A percentile compares a stretch with the other conserved stretches of the same genome.
phyloP scores from a whole-genome alignment of 2,888 invertebrate species.

The Chouioia cunea region DNA sequence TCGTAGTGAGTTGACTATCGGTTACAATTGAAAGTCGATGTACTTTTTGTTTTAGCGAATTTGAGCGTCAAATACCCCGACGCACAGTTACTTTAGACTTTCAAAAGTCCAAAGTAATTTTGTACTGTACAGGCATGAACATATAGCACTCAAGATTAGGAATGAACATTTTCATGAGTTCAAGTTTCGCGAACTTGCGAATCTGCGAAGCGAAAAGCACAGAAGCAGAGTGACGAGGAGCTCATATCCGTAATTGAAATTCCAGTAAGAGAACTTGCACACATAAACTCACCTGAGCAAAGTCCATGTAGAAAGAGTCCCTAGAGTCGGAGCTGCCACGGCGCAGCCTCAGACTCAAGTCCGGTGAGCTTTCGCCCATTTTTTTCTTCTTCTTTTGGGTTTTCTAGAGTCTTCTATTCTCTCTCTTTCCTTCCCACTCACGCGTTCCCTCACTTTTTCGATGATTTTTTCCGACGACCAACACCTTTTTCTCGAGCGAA shows the following conservation, averaged over 20 bases:
- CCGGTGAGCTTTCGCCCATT: constrained; percentile 85
- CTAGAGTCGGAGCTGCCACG: constrained; percentile 89
- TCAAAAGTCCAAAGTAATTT: too few relatives aligned
- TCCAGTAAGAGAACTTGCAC: background rate
- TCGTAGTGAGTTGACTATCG: too few relatives aligned
- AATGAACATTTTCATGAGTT: too few relatives aligned
- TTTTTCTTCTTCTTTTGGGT: constrained; percentile 46
- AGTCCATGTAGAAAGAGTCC: constrained; percentile 92
- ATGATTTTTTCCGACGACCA: background rate
- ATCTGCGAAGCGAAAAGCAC: too few relatives aligned
- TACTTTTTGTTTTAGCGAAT: too few relatives aligned
- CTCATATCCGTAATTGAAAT: constrained; percentile 26
- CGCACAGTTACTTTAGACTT: too few relatives aligned
- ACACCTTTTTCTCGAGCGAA: constrained; percentile 44
- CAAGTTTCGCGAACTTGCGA: too few relatives aligned
- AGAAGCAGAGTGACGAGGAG: too few relatives aligned
- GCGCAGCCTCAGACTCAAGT: constrained; percentile 86
- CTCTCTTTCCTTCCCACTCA: background rate
- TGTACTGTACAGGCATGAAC: too few relatives aligned
- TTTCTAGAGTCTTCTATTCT: background rate
- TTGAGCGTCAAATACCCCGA: too few relatives aligned
- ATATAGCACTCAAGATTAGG: too few relatives aligned
- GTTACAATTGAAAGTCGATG: too few relatives aligned
- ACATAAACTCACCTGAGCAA: constrained; percentile 73
- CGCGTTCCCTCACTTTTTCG: background rate